Base-by-base conservation (phyloP, 2,888 invertebrate species). In the Megaustenia siamemsis region DNA sequence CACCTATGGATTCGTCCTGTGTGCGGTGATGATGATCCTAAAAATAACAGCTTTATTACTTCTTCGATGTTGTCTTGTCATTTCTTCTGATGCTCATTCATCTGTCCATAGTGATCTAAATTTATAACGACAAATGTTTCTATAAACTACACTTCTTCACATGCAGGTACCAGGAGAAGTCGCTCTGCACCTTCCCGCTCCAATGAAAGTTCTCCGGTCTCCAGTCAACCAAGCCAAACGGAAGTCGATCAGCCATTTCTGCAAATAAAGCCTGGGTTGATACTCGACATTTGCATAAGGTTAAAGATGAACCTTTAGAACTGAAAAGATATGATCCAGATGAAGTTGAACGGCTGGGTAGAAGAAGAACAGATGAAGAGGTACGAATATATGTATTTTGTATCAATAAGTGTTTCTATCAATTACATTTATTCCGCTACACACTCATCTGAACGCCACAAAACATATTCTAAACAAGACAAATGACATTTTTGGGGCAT, bases 271-370 rank as follows among this genome's bases (percentile, higher is more conserved):
- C 91, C 35, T 92, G 92, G 92, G 88, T 91, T 43, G 92, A 93
- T 83, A 90, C 90, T 0, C 82, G 91, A 43, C 90, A 90, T 40
- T 69, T 88, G 53, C 87, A 89, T 77, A 88, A 89, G 84, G 85
- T 88, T 32, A 90, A 90, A 83, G 92, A 92, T 35, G 93, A 93
- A 83, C 91, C 92, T 38, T 83, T 93, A 66, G 93, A 93, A 80
- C 88, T 94, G 38, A 90, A 92, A 84, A 89, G 92, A 77, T 95
- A 95, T 92, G 94, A 94, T 92, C 93, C 93, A 89, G 95, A 94
- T 91, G 95, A 95, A 92, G 94, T 95, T 89, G 95, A 94, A 91
- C 93, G 94, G 89, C 91, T 95, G 93, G 94, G 95, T 89, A 93
- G 94, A 89, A 93, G 95, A 91, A 92, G 94, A 91, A 88, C 94